These are phyloP conservation scores for Bungarus multicinctus DNA, from an alignment of 2,113 vertebrate species.

Conservation along the genomic window DNA sequence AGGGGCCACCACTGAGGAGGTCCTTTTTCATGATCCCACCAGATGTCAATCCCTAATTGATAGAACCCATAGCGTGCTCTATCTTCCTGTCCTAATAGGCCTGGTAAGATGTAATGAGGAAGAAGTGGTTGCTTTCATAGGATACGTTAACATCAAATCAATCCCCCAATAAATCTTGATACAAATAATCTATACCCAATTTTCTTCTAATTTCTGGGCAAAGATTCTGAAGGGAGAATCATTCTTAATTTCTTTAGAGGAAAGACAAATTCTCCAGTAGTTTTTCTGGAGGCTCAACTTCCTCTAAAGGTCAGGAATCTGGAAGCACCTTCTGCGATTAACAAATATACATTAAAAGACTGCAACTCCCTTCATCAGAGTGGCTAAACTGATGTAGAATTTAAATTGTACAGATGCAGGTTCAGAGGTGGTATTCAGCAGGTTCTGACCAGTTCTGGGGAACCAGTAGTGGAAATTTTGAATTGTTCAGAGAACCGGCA, in stretches of 20 bases:
- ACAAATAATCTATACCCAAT: background rate
- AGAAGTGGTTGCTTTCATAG: background rate
- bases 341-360: background rate
- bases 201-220: background rate
- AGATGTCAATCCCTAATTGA: too few relatives aligned
- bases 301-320: background rate
- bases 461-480: too few relatives aligned
- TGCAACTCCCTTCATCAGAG: background rate
- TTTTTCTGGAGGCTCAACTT: background rate
- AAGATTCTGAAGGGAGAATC: background rate
- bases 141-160: background rate
- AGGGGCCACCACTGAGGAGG: too few relatives aligned
- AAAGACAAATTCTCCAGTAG: background rate
- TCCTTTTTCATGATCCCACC: too few relatives aligned
- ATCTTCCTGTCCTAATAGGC: too few relatives aligned
- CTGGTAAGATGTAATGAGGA: too few relatives aligned
- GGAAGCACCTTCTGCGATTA: background rate
- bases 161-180: background rate
- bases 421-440: background rate
- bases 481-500: too few relatives aligned
- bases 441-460: too few relatives aligned
- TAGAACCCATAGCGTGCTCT: too few relatives aligned
- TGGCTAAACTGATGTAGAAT: background rate
- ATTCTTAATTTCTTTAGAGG: background rate
- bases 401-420: background rate